Conservation (phyloP, 37 sponge, comb jelly and placozoan genomes). For the Aplysina aerophoba region DNA sequence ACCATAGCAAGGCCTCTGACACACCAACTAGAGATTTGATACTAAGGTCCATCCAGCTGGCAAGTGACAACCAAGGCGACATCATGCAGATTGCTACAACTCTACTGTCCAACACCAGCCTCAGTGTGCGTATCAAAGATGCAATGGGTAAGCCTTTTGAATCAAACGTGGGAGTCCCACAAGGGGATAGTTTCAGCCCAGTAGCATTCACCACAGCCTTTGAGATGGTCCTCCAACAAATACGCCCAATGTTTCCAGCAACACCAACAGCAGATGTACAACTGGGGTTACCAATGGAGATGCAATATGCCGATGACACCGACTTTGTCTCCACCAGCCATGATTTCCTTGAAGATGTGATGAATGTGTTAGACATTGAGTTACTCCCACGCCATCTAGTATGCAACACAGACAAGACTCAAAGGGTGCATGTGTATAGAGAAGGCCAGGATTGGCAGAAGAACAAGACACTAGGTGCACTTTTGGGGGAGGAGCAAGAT, state of each 20-base stretch:
- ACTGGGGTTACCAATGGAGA: constrained; percentile 4
- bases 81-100: not conserved
- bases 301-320: not conserved
- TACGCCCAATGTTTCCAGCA: constrained; percentile 4
- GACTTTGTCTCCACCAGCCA: constrained; percentile 4
- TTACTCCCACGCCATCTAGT: not conserved
- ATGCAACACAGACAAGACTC: constrained; percentile 2
- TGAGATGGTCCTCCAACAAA: constrained; percentile 8
- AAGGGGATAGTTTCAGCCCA: constrained; percentile 8
- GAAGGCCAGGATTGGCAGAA: constrained; percentile 5
- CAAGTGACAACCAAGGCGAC: not conserved
- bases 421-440: constrained; percentile 3
- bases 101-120: not conserved
- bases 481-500: not conserved
- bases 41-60: not conserved
- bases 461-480: constrained; percentile 4
- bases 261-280: constrained; percentile 7
- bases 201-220: constrained; percentile 8
- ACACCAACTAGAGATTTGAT: not conserved
- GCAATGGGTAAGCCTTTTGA: not conserved
- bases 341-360: constrained; percentile 7
- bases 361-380: constrained; percentile 2
- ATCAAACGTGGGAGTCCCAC: not conserved
- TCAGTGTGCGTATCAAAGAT: too few species aligned
- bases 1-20: not conserved